Evolutionary conservation across 2,113 vertebrate species (phyloP), one percentile per base, ranked within the genome.

Genomic region (Orthonyx spaldingii): DNA sequence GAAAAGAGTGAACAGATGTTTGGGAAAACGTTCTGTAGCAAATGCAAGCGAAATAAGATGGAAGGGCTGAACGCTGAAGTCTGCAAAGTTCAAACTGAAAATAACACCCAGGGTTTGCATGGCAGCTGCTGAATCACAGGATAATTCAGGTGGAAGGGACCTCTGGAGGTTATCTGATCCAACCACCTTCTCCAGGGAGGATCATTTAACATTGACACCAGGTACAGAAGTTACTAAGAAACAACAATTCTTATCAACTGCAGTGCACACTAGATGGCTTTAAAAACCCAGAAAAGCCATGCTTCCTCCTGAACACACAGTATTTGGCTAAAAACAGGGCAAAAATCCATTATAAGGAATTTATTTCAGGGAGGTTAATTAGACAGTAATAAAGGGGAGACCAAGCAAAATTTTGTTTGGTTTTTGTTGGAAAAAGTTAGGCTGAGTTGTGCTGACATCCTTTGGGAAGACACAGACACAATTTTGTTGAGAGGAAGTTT

Each of bases 1-100:
- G 78, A 68, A 82, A 94, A 71, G 16, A 56, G 52, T 7, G 65
- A 96, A 82, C 95, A 97, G 93, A 85, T 96, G 92, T 95, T 95
- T 50, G 70, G 12, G 68, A 52, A 68, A 39, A 41, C 30, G 57
- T 60, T 93, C 87, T 79, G 94, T 7, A 75, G 92, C 35, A 84
- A 81, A 78, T 13, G 70, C 74, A 91, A 87, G 78, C 74, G 52
- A 76, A 84, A 78, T 27, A 60, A 91, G 55, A 66, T 42, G 23
- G 22, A 78, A 47, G 42, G 52, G 30, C 49, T 78, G 84, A 75
- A 50, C 93, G 81, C 77, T 91, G 84, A 91, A 75, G 60, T 95
- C 87, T 91, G 93, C 87, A 75, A 94, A 91, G 87, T 71, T 68
- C 33, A 87, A 47, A 50, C 78, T 94, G 87, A 84, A 94, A 95